phyloP scores from a whole-genome alignment of 1,140 invertebrate genomes.

The Globodera ellingtonae region DNA sequence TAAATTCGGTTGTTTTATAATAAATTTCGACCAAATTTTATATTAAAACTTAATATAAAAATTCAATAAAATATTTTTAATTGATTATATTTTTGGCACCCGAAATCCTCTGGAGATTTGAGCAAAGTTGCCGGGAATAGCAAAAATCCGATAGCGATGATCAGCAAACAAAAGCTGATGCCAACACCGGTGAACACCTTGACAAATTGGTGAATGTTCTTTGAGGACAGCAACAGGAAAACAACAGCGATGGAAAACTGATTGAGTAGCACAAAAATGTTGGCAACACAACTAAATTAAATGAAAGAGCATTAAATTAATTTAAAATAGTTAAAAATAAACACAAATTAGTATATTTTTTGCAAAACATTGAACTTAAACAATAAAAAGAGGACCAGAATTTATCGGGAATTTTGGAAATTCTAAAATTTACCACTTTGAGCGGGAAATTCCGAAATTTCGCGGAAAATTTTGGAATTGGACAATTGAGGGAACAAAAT shows the following conservation, averaged over 20 bases:
- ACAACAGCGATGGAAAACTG: conserved; percentile 76
- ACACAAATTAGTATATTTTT: background rate
- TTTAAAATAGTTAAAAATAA: conserved; percentile 11
- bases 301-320: background rate
- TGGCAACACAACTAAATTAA: conserved; percentile 66
- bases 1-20: background rate
- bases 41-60: no score
- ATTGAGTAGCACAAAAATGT: conserved; percentile 71
- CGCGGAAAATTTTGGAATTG: no score
- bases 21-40: background rate
- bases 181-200: conserved; percentile 67
- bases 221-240: conserved; percentile 74
- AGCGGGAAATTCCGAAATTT: no score
- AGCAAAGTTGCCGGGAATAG: conserved; percentile 74
- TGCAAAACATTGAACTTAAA: background rate
- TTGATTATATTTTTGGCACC: conserved; percentile 65
- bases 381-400: no score
- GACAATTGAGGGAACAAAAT: no score
- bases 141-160: conserved; percentile 71
- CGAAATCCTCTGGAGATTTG: conserved; percentile 76
- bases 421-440: no score
- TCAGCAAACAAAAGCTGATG: conserved; percentile 73
- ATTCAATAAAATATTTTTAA: no score
- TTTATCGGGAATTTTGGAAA: no score
- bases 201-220: conserved; percentile 69